Evolutionary conservation across 2,888 invertebrate species (phyloP), one percentile per base, ranked within the genome.

Genomic region (Oxyteleia sp.): DNA sequence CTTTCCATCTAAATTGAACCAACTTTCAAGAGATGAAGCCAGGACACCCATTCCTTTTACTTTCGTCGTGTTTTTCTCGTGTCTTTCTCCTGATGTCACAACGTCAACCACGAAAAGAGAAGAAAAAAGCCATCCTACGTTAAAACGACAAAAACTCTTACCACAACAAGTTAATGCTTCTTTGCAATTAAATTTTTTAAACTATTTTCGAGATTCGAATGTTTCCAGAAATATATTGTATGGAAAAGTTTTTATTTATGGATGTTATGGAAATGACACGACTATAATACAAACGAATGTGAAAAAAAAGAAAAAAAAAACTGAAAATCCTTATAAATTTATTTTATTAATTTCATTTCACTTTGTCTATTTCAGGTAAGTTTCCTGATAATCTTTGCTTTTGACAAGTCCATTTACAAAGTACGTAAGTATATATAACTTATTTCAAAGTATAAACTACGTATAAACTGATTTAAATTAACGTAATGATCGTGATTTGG

Each of bases 1-100:
- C 83, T 84, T 85, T 85, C 59, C 83, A 74, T 72, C 83, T 79
- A 84, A 81, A 84, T 85, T 79, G 68, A 76, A 85, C 74, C 63
- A 85, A 83, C 83, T 84, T 78, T 84, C 63, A 71, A 66, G 61
- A 82, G 68, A 82, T 80, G 79, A 82, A 71, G 75, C 68, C 57
- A 76, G 82, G 74, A 66, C 68, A 78, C 38, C 68, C 68, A 80
- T 80, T 82, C 68, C 66, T 81, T 74, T 78, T 82, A 61, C 75
- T 79, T 81, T 78, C 74, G 79, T 75, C 59, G 16, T 71, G 68
- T 82, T 85, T 78, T 78, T 81, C 81, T 29, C 74, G 20, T 72
- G 75, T 45, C 72, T 75, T 76, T 83, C 72, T 84, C 66, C 61
- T 82, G 63, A 74, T 82, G 82, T 78, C 74, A 72, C 74, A 78